Conservation (phyloP, 2,797 vertebrate genomes). For the Lateolabrax maculatus region DNA sequence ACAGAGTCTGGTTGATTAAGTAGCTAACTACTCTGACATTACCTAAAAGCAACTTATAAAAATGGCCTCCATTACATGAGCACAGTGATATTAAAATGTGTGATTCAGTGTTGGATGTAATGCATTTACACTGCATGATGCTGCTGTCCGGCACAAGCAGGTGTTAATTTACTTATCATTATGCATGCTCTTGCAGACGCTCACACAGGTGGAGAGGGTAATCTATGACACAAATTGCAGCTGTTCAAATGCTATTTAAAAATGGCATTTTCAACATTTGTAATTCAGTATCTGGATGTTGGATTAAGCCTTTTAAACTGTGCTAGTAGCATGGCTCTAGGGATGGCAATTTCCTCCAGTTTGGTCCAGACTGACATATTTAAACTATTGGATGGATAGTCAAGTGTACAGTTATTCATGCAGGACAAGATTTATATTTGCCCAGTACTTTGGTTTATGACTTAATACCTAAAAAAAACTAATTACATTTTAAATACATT, state of each 20-base stretch:
- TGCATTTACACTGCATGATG: conserved; percentile 9
- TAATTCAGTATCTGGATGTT: not conserved
- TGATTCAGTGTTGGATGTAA: conserved; percentile 12
- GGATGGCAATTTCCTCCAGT: not conserved
- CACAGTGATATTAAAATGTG: conserved; percentile 20
- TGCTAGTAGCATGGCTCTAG: not conserved
- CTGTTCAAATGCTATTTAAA: not conserved
- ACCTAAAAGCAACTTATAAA: conserved; percentile 48
- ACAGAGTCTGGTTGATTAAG: conserved; percentile 72
- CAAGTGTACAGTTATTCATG: not conserved
- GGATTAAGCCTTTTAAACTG: not conserved
- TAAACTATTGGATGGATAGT: not conserved
- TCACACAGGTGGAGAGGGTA: not conserved
- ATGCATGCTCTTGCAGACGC: not conserved
- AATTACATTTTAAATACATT: no score
- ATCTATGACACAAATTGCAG: not conserved
- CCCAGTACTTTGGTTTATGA: not conserved
- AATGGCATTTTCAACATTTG: not conserved
- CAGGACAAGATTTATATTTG: not conserved
- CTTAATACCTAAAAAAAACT: not conserved
- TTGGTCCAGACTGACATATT: not conserved
- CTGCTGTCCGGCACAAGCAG: not conserved
- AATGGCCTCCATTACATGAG: conserved; percentile 33
- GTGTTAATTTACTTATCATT: not conserved
- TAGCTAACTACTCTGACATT: conserved; percentile 68